Evolutionary conservation across 2,113 vertebrate species (phyloP).

Genomic region (Marmota flaviventris): DNA sequence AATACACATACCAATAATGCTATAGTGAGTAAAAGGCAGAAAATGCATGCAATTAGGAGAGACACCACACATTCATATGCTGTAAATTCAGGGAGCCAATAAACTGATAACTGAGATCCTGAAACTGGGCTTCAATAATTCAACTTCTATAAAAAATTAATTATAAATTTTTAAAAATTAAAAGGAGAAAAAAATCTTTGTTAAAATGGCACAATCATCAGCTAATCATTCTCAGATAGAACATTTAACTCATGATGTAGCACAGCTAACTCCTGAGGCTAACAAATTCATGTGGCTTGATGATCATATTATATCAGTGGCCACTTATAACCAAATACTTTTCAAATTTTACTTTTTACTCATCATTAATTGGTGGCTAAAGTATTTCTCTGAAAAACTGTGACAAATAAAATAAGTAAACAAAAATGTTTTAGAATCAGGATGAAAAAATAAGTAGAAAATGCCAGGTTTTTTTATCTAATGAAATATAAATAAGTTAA

Average conservation of each 20-base stretch:
- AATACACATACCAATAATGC: neutral
- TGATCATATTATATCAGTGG: neutral
- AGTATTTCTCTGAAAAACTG: neutral
- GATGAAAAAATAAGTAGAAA: neutral
- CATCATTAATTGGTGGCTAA: neutral
- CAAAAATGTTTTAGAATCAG: neutral
- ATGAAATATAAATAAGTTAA: neutral
- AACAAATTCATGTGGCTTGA: neutral
- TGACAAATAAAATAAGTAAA: neutral
- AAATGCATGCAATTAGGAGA: neutral
- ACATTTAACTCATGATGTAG: no score
- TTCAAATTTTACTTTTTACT: neutral
- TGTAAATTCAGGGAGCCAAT: neutral
- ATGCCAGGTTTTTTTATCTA: neutral
- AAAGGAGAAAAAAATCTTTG: no score
- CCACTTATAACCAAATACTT: neutral
- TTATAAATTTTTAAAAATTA: no score
- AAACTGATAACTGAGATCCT: neutral
- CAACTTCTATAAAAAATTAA: no score
- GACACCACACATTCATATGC: neutral
- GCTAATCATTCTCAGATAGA: no score
- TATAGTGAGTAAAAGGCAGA: neutral
- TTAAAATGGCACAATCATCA: no score
- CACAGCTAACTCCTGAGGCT: neutral
- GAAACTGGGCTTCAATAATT: neutral